Evolutionary conservation across 2,113 vertebrate species (phyloP), one percentile per base, ranked within the genome.

Genomic region (Mixornis gularis): DNA sequence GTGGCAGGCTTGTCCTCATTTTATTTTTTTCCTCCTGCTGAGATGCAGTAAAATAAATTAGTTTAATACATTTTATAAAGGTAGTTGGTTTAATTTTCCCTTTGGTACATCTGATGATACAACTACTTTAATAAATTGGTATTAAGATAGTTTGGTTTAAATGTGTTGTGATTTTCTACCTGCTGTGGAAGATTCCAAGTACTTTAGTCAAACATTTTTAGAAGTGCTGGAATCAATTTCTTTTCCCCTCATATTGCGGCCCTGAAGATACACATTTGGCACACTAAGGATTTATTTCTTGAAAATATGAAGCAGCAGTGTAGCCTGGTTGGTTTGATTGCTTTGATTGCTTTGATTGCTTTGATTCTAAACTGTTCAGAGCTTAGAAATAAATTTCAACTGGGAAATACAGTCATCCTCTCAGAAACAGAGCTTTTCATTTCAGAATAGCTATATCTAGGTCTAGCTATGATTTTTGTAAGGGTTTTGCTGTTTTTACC

Each of bases 1-100:
- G 56, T 93, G 34, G 78, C 79, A 96, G 55, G 21, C 59, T 93
- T 93, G 92, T 73, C 71, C 65, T 95, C 29, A 79, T 94, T 90
- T 93, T 96, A 96, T 95, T 90, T 81, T 74, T 90, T 94, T 90
- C 36, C 30, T 94, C 95, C 94, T 95, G 95, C 96, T 96, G 96
- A 88, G 95, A 69, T 94, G 86, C 64, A 85, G 85, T 97, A 92
- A 97, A 97, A 97, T 90, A 96, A 97, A 97, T 96, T 95, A 93
- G 73, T 92, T 96, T 92, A 95, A 95, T 96, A 95, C 91, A 92
- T 90, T 97, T 96, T 94, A 86, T 94, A 93, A 97, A 96, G 88
- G 84, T 93, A 94, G 79, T 36, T 95, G 93, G 95, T 95, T 97
- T 94, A 95, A 93, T 91, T 88, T 97, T 95, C 92, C 60, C 85